Conservation (phyloP, 2,113 vertebrate species). For the Pseudois nayaur region DNA sequence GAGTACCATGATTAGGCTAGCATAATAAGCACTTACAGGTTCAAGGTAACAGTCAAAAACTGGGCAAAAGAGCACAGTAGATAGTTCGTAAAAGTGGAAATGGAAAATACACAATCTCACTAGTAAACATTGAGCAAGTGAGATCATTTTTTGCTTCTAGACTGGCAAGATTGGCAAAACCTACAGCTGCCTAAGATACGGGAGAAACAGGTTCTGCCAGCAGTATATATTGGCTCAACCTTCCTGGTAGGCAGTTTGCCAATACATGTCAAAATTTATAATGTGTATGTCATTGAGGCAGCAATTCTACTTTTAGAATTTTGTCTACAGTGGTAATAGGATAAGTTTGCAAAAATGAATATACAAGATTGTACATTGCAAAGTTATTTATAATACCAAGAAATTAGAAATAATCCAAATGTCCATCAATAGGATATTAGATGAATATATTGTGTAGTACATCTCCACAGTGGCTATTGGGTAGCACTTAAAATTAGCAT, state of each 20-base stretch:
- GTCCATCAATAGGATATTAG: neutral
- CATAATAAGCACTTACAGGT: neutral
- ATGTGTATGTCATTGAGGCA: neutral
- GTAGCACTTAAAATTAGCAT: neutral
- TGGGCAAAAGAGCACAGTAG: neutral
- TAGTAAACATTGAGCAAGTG: neutral
- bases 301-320: neutral
- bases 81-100: neutral
- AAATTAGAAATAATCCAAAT: constrained; percentile 1
- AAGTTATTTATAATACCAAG: neutral
- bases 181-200: neutral
- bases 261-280: neutral
- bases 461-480: neutral
- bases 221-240: neutral
- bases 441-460: neutral
- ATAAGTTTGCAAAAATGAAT: neutral
- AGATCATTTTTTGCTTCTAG: neutral
- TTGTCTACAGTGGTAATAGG: neutral
- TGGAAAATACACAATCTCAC: neutral
- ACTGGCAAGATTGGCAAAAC: neutral
- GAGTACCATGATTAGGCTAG: neutral
- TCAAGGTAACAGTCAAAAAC: neutral
- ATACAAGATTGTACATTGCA: neutral
- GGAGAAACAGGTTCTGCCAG: neutral
- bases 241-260: neutral